These are phyloP conservation scores for Raja brachyura DNA, from an alignment of 2,113 vertebrate genomes.

Conservation along the genomic window DNA sequence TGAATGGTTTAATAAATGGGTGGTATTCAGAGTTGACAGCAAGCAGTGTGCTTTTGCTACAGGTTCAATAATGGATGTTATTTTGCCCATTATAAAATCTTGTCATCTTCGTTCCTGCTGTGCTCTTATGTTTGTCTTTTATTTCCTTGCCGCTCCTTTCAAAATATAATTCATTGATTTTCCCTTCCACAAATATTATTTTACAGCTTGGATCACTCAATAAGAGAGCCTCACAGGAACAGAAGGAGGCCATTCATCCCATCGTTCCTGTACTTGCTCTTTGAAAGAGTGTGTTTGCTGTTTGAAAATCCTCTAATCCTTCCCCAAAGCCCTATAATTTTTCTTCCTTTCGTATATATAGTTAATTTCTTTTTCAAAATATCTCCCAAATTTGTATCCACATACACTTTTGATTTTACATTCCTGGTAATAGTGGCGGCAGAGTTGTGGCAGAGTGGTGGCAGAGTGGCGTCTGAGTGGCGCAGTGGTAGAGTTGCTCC, in stretches of 20 bases:
- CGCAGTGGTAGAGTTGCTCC: no score
- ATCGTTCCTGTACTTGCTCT: background rate
- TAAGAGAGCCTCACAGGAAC: background rate
- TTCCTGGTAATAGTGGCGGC: no score
- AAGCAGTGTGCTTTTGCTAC: background rate
- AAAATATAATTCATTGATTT: background rate
- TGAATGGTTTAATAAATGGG: slow-evolving; percentile 31
- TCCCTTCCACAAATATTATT: background rate
- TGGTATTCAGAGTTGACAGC: slow-evolving; percentile 31
- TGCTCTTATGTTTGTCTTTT: background rate
- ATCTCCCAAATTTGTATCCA: no score
- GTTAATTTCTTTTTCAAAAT: background rate
- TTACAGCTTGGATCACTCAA: background rate
- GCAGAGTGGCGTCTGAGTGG: no score
- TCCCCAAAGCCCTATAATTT: background rate
- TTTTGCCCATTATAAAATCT: slow-evolving; percentile 10
- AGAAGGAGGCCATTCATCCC: background rate
- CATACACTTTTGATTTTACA: no score
- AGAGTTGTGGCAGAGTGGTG: no score
- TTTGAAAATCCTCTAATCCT: no score
- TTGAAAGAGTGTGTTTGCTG: background rate
- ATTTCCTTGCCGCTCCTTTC: background rate
- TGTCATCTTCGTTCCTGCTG: background rate
- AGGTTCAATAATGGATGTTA: slow-evolving; percentile 13
- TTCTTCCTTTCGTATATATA: background rate